Conservation (phyloP, 2,113 vertebrate genomes). For the Tragelaphus buxtoni region DNA sequence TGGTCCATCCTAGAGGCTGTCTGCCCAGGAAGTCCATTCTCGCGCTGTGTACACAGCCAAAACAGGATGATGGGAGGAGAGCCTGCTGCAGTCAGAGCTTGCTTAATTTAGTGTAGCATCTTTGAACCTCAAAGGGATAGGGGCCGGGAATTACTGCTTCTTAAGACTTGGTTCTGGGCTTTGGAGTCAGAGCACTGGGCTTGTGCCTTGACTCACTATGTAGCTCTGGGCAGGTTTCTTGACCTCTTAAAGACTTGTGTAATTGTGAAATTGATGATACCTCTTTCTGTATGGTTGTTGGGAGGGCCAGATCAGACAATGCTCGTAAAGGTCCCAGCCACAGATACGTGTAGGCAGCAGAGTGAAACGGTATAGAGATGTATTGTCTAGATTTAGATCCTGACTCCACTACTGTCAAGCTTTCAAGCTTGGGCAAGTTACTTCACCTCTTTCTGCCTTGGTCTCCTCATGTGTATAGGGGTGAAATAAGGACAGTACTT, state of each 20-base stretch:
- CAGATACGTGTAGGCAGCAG: not conserved
- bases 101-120: not conserved
- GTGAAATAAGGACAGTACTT: not conserved
- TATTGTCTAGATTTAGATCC: not conserved
- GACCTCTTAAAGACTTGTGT: not conserved
- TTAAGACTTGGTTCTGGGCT: not conserved
- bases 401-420: not conserved
- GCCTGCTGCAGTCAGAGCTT: not conserved
- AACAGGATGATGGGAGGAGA: not conserved
- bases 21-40: conserved; percentile 7
- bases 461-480: not conserved
- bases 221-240: not conserved
- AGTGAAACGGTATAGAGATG: not conserved
- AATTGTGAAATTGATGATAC: not conserved
- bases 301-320: not conserved
- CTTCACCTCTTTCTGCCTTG: not conserved
- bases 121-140: not conserved
- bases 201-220: not conserved
- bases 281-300: not conserved
- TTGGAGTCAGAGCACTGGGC: conserved; percentile 5
- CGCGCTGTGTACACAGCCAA: not conserved
- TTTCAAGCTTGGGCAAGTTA: not conserved
- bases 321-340: not conserved
- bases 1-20: conserved; percentile 1
- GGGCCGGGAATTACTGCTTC: not conserved